These are phyloP conservation scores for Dipodomys stephensi DNA, from an alignment of 2,113 vertebrate species.

Conservation along the genomic window DNA sequence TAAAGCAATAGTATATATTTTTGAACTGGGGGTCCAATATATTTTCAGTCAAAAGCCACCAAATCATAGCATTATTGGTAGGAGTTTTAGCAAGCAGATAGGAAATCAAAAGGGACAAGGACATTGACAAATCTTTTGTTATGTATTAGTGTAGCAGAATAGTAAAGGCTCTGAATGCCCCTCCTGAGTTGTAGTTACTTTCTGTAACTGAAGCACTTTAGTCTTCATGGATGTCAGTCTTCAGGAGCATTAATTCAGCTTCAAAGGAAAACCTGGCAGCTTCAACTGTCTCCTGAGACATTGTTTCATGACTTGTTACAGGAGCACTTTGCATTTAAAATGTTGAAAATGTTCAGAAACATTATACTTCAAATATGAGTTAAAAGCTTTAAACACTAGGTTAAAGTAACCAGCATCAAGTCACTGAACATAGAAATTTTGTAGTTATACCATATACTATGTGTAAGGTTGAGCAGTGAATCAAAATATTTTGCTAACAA, in stretches of 20 bases:
- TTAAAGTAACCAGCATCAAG: slow-evolving; percentile 3
- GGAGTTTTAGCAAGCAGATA: slow-evolving; percentile 2
- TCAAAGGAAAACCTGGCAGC: slow-evolving; percentile 59
- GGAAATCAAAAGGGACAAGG: slow-evolving; percentile 30
- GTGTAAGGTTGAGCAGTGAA: background rate
- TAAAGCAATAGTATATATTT: background rate
- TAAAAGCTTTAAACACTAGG: slow-evolving; percentile 67
- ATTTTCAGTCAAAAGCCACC: slow-evolving; percentile 12
- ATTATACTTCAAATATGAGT: slow-evolving; percentile 59
- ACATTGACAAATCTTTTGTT: slow-evolving; percentile 33
- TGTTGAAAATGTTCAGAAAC: slow-evolving; percentile 61
- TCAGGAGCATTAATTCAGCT: slow-evolving; percentile 65
- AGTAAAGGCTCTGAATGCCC: background rate
- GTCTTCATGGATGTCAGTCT: slow-evolving; percentile 67
- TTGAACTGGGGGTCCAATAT: background rate
- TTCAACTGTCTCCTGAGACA: slow-evolving; percentile 58
- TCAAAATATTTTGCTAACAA: slow-evolving; percentile 61
- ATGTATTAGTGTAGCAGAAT: background rate
- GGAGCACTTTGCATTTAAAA: slow-evolving; percentile 72
- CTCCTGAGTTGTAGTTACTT: slow-evolving; percentile 39
- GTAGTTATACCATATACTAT: background rate
- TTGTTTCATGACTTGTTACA: slow-evolving; percentile 65
- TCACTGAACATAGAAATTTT: background rate
- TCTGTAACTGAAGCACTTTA: slow-evolving; percentile 63
- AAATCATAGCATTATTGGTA: background rate